phyloP scores from a whole-genome alignment of 2,797 vertebrate genomes.

The Tiaroga cobitis region DNA sequence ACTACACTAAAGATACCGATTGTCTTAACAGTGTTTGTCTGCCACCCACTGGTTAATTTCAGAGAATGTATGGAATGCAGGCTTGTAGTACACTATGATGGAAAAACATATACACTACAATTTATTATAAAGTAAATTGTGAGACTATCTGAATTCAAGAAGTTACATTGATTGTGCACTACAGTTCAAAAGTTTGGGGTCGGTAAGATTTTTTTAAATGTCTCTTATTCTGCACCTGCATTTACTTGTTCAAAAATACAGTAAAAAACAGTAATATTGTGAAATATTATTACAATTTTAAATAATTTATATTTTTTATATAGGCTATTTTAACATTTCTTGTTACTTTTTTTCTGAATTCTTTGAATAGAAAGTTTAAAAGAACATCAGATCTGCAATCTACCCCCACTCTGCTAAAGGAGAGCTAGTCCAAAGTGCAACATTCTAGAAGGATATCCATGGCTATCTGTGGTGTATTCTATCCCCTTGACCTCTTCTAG shows the following conservation, averaged over 20 bases:
- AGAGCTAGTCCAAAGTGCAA: conserved; percentile 20
- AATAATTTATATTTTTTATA: too few species aligned
- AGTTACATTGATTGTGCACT: background rate
- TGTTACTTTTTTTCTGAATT: background rate
- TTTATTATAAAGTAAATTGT: background rate
- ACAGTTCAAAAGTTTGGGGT: background rate
- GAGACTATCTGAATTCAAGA: background rate
- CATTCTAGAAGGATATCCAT: conserved; percentile 9
- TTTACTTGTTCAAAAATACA: background rate
- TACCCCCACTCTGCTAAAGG: background rate
- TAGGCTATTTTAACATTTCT: too few species aligned
- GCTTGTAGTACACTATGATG: background rate
- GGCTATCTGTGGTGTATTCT: background rate
- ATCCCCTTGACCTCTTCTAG: background rate
- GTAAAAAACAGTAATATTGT: background rate
- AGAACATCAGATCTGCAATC: conserved; percentile 18
- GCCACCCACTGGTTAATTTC: conserved; percentile 54
- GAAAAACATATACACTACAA: background rate
- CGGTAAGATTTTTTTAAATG: background rate
- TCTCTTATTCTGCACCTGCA: background rate
- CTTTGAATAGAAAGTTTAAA: background rate
- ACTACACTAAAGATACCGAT: background rate
- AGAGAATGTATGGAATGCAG: conserved; percentile 35
- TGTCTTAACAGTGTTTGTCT: conserved; percentile 31
- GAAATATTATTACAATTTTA: background rate